A percentile compares a stretch with the other conserved stretches of the same genome.
Evolutionary conservation across 2,113 vertebrate species (phyloP).

Genomic region (Gymnogyps californianus): DNA sequence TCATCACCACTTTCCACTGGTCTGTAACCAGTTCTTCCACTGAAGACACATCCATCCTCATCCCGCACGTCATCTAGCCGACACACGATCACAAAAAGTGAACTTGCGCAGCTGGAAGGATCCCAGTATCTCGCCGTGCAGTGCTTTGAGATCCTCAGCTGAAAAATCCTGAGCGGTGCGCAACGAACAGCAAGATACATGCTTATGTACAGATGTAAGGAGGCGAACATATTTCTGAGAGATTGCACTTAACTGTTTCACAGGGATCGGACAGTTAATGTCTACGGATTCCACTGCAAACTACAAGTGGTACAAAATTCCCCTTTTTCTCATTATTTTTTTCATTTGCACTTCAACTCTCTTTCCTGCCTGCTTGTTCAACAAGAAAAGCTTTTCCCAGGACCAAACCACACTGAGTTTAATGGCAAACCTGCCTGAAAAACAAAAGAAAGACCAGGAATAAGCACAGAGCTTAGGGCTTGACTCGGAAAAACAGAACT

Average conservation of each 20-base stretch:
- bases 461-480: not conserved
- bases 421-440: not conserved
- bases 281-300: not conserved
- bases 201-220: rapidly evolving
- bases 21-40: rapidly evolving
- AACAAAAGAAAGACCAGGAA: not conserved
- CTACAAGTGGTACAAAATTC: not conserved
- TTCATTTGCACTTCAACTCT: not conserved
- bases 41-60: rapidly evolving
- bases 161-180: rapidly evolving
- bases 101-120: not conserved
- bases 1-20: rapidly evolving
- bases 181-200: rapidly evolving
- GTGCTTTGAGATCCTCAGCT: not conserved
- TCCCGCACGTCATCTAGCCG: rapidly evolving
- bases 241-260: not conserved
- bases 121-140: rapidly evolving
- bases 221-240: rapidly evolving
- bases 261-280: rapidly evolving
- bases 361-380: not conserved
- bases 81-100: rapidly evolving
- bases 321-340: not conserved
- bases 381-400: not conserved
- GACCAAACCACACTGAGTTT: not conserved
- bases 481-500: rapidly evolving